Evolutionary conservation across 2,113 vertebrate species (phyloP).

Genomic region (Nerophis ophidion): DNA sequence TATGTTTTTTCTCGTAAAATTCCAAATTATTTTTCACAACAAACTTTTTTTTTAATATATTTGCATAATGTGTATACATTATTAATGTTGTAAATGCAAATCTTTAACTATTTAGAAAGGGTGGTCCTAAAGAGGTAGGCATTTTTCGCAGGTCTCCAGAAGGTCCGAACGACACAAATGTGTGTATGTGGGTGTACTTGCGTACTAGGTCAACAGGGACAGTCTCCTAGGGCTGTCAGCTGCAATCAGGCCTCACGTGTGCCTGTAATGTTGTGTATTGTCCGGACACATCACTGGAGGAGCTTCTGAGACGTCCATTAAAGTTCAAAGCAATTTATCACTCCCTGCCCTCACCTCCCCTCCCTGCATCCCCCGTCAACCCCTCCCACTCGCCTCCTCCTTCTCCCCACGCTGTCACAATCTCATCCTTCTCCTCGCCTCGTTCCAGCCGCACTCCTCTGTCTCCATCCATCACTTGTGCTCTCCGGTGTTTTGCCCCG

Average conservation of each 20-base stretch:
- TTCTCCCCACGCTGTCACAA: constrained; percentile 41
- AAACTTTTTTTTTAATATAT: too few species aligned
- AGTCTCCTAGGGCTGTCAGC: constrained; percentile 59
- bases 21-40: too few species aligned
- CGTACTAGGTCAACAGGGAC: constrained; percentile 57
- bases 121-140: too few species aligned
- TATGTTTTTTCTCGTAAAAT: too few species aligned
- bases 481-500: constrained; percentile 9
- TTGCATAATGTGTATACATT: too few species aligned
- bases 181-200: constrained; percentile 70
- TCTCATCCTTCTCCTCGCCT: constrained; percentile 43
- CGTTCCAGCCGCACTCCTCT: constrained; percentile 32
- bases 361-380: constrained; percentile 34
- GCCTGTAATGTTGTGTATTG: constrained; percentile 68
- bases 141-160: too few species aligned
- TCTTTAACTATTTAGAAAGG: too few species aligned
- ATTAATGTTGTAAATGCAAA: too few species aligned
- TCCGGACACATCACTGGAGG: constrained; percentile 65
- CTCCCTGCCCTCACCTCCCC: constrained; percentile 32
- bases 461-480: constrained; percentile 41
- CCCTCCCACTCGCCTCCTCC: constrained; percentile 32
- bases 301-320: constrained; percentile 68
- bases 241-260: constrained; percentile 58
- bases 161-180: too few species aligned
- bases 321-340: constrained; percentile 72